Percentiles rank a stretch among this genome's conserved stretches.
These are phyloP conservation scores for Euplagia quadripunctaria DNA, from an alignment of 2,888 invertebrate species.

Conservation along the genomic window DNA sequence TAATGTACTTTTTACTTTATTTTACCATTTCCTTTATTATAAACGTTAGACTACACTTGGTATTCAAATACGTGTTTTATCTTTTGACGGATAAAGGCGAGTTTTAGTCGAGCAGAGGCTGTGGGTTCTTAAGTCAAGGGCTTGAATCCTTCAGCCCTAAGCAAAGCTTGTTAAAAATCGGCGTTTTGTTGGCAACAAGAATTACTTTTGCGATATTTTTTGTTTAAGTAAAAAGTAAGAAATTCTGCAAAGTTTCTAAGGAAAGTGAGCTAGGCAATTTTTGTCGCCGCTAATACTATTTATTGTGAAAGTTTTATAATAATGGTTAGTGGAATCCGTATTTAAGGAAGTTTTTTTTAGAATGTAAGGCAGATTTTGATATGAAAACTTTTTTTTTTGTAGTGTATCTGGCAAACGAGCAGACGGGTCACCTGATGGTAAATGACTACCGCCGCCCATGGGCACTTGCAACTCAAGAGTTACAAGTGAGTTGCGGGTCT, in stretches of 20 bases:
- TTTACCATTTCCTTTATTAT: slow-evolving; percentile 38
- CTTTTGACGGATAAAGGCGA: rapidly evolving
- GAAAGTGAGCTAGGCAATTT: slow-evolving; percentile 24
- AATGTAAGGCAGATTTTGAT: background rate
- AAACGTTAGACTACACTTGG: slow-evolving; percentile 9
- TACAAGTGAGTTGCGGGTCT: too few species aligned
- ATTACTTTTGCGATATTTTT: slow-evolving; percentile 47
- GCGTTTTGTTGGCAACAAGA: slow-evolving; percentile 51
- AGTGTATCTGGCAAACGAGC: too few species aligned
- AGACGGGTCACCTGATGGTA: too few species aligned
- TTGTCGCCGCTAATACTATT: slow-evolving; percentile 15
- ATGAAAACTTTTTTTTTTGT: too few species aligned
- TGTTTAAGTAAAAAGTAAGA: slow-evolving; percentile 26
- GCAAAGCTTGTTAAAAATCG: slow-evolving; percentile 56
- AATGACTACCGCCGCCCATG: too few species aligned
- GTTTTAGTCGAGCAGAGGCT: slow-evolving; percentile 14
- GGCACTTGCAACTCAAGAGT: too few species aligned
- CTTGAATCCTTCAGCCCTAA: slow-evolving; percentile 39
- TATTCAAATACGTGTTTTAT: slow-evolving; percentile 8
- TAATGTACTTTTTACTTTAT: slow-evolving; percentile 52
- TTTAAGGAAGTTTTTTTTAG: background rate
- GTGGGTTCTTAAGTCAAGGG: slow-evolving; percentile 46
- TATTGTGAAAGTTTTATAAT: slow-evolving; percentile 1
- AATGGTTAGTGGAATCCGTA: background rate
- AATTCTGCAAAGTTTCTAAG: slow-evolving; percentile 24